Evolutionary conservation across 2,888 invertebrate genomes (phyloP), one percentile per base, ranked within the genome.

Genomic region (Yponomeuta cagnagella): DNA sequence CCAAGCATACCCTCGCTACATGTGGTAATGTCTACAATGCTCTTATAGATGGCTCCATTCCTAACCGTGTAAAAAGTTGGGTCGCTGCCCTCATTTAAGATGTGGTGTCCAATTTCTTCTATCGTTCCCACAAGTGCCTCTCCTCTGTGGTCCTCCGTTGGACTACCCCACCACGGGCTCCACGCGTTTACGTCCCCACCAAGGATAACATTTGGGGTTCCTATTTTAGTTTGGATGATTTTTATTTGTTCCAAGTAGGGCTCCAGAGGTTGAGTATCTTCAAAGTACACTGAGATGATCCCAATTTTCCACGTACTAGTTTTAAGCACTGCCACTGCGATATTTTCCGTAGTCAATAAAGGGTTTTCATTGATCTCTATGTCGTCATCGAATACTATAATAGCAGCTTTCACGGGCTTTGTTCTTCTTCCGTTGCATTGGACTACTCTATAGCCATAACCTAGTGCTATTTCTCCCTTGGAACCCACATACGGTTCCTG

Each of bases 101-200:
- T 23, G 23, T 23, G 23, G 23, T 23, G 23, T 23, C 71, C 70
- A 37, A 71, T 33, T 33, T 33, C 33, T 33, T 33, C 33, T 33
- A 33, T 33, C 33, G 33, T 33, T 33, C 33, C 33, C 33, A 33
- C 33, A 33, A 33, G 33, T 33, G 33, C 33, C 33, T 33, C 33
- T 33, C 33, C 33, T 33, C 33, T 2, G 33, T 33, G 33, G 33
- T 33, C 33, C 33, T 33, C 33, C 4, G 33, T 33, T 33, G 2
- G 33, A 23, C 76, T 75, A 2, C 75, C 74, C 76, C 76, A 76
- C 75, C 75, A 75, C 1, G 52, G 31, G 33, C 73, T 76, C 73
- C 72, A 72, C 0, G 76, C 74, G 33, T 77, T 77, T 6, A 70
- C 71, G 65, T 76, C 77, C 0, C 76, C 76, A 30, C 71, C 76